Percentiles rank a stretch among this genome's conserved stretches.
Evolutionary conservation across 2,888 invertebrate genomes (phyloP).

Genomic region (Gnatocerus cornutus): DNA sequence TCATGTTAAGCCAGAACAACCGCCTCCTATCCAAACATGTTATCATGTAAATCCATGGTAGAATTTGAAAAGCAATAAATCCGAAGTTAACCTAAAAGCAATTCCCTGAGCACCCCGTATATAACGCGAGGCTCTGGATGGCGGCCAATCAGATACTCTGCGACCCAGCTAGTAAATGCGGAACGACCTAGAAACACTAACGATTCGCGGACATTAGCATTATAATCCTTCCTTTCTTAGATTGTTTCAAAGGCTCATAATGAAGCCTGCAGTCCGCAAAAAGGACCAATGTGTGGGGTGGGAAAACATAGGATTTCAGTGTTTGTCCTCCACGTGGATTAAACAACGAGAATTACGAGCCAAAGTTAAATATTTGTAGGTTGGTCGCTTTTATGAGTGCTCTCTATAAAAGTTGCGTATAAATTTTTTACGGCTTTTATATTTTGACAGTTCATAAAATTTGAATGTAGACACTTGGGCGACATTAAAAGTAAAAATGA

Average conservation of each 20-base stretch:
- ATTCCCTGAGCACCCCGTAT: conserved; percentile 45
- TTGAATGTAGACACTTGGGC: conserved; percentile 7
- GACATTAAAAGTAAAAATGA: conserved; percentile 3
- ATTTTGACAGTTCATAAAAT: conserved; percentile 30
- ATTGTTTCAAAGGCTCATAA: conserved; percentile 36
- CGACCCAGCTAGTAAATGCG: conserved; percentile 36
- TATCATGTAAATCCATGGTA: conserved; percentile 46
- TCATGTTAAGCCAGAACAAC: conserved; percentile 31
- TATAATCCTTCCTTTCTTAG: conserved; percentile 11
- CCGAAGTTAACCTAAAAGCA: conserved; percentile 46
- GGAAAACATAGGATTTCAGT: conserved; percentile 18
- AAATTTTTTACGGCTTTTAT: conserved; percentile 26
- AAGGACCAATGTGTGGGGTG: conserved; percentile 25
- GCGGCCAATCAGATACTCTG: conserved; percentile 41
- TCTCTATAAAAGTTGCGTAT: conserved; percentile 23
- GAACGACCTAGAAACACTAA: conserved; percentile 30
- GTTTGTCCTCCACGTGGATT: conserved; percentile 18
- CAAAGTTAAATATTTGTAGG: conserved; percentile 31
- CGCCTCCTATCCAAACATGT: conserved; percentile 43
- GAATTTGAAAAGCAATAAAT: conserved; percentile 46
- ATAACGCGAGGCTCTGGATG: conserved; percentile 35
- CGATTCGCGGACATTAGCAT: conserved; percentile 30
- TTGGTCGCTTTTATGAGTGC: conserved; percentile 23
- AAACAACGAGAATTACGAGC: conserved; percentile 25
- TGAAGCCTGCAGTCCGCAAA: conserved; percentile 9